phyloP scores from a whole-genome alignment of 2,888 invertebrate species.

The Lasiommata megera region DNA sequence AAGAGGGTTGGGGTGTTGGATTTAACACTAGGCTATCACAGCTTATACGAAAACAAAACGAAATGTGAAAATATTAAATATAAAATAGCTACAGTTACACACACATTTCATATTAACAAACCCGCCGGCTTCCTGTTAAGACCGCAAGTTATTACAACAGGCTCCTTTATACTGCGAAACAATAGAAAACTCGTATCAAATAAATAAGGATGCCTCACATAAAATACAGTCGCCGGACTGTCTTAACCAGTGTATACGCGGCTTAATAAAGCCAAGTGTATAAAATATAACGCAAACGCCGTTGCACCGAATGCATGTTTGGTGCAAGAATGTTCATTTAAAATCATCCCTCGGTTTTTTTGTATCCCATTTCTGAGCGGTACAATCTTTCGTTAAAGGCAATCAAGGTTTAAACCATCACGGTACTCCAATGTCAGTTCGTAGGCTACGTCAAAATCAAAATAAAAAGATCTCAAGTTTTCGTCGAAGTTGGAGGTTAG shows the following conservation, averaged over 20 bases:
- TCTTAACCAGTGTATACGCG: constrained; percentile 25
- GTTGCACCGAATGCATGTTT: constrained; percentile 20
- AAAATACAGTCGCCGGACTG: constrained; percentile 17
- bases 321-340: constrained; percentile 13
- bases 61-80: background rate
- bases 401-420: too few species aligned
- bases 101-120: constrained; percentile 9
- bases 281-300: constrained; percentile 16
- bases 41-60: too few species aligned
- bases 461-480: too few species aligned
- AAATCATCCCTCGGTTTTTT: too few species aligned
- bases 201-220: constrained; percentile 20
- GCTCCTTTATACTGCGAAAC: background rate
- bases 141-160: constrained; percentile 10
- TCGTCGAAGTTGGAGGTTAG: too few species aligned
- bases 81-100: too few species aligned
- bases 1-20: too few species aligned
- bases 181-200: constrained; percentile 8
- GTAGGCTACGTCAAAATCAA: too few species aligned
- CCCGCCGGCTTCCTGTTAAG: constrained; percentile 1
- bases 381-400: too few species aligned
- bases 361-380: too few species aligned
- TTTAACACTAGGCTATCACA: too few species aligned
- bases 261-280: constrained; percentile 26
- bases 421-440: too few species aligned